Evolutionary conservation across 2,888 invertebrate genomes (phyloP), one percentile per base, ranked within the genome.

Genomic region (Stenoptilia bipunctidactyla): DNA sequence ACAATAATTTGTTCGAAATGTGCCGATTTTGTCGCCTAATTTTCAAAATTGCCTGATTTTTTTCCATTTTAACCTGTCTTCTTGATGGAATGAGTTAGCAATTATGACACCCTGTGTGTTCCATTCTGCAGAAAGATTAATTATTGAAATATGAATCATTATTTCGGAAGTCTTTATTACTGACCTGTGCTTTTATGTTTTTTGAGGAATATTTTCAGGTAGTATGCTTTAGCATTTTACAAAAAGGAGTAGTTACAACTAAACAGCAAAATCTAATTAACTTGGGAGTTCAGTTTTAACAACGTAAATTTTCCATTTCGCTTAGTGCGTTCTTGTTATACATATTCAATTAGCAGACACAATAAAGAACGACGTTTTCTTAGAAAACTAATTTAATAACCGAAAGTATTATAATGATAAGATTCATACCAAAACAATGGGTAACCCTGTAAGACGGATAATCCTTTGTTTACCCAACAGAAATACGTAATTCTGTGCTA

Each of bases 21-120:
- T 75, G 79, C 52, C 62, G 64, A 69, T 58, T 76, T 75, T 80
- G 79, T 80, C 79, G 77, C 79, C 70, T 73, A 76, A 77, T 79
- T 75, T 73, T 79, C 70, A 66, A 73, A 70, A 72, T 74, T 70
- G 48, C 46, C 47, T 40, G 46, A 51, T 58, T 58, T 66, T 66
- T 62, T 58, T 49, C 43, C 42, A 44, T 47, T 50, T 49, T 40
- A 50, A 55, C 55, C 50, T 55, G 52, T 49, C 57, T 59, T 57
- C 59, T 70, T 63, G 70, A 64, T 55, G 67, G 74, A 74, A 74
- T 79, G 79, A 79, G 72, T 77, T 66, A 70, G 75, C 74, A 61
- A 64, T 76, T 69, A 68, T 66, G 55, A 52, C 56, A 59, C 66
- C 60, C 66, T 64, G 67, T 71, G 71, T 58, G 67, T 59, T 53